Evolutionary conservation across 2,888 invertebrate species (phyloP).

Genomic region (Cynaeus angustus): DNA sequence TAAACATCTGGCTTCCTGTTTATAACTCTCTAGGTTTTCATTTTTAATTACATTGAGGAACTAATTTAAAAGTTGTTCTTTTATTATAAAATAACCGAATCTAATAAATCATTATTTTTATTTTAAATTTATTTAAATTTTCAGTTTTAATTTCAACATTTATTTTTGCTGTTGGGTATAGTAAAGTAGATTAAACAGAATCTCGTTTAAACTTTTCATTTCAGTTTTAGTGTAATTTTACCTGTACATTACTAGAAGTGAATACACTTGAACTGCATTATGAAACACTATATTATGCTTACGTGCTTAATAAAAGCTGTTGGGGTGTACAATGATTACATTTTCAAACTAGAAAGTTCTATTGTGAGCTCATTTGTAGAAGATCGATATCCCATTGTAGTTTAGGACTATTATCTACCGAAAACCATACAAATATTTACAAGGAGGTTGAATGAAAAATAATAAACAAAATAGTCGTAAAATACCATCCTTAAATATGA

Average conservation of each 20-base stretch:
- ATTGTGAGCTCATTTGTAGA: not conserved
- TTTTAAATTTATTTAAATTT: too few species aligned
- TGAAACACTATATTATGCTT: not conserved
- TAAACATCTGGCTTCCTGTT: slow-evolving; percentile 1
- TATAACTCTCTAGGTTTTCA: not conserved
- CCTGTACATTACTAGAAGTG: not conserved
- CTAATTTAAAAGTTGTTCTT: not conserved
- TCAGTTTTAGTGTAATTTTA: not conserved
- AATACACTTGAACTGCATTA: not conserved
- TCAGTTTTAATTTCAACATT: too few species aligned
- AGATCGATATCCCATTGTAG: not conserved
- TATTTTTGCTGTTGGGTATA: not conserved
- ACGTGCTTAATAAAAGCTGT: slow-evolving; percentile 1
- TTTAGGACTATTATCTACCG: not conserved
- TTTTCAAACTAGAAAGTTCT: not conserved
- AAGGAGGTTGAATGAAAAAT: not conserved
- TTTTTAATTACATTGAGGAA: not conserved
- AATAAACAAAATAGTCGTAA: not conserved
- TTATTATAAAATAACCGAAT: not conserved
- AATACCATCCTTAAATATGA: not conserved
- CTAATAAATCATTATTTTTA: not conserved
- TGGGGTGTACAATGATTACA: not conserved
- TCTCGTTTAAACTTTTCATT: not conserved
- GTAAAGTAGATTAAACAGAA: not conserved
- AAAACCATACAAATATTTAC: not conserved